These are phyloP conservation scores for Stenotaenia linearis DNA, from an alignment of 2,888 invertebrate genomes.

Conservation along the genomic window DNA sequence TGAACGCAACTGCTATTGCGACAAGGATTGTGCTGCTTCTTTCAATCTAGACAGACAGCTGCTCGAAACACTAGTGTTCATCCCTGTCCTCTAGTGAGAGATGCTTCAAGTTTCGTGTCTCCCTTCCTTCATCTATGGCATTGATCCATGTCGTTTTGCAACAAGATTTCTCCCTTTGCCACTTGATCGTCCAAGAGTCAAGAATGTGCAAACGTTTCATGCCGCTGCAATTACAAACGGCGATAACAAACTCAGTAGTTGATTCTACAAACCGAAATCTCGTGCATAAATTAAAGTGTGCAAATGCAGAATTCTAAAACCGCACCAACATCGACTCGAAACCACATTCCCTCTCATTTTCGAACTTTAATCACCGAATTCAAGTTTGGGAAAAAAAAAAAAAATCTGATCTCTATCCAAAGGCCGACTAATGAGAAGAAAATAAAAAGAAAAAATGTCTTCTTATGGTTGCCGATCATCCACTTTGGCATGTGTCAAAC, in stretches of 20 bases:
- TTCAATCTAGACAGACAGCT: slow-evolving; percentile 5
- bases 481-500: slow-evolving; percentile 10
- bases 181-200: neutral
- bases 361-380: neutral
- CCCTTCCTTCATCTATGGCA: slow-evolving; percentile 1
- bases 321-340: neutral
- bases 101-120: slow-evolving; percentile 2
- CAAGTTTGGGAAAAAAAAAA: neutral
- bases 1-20: neutral
- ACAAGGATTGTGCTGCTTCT: neutral
- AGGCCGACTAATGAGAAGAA: neutral
- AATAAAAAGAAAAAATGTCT: neutral
- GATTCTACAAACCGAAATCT: neutral
- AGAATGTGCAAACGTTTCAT: neutral
- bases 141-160: slow-evolving; percentile 5
- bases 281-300: neutral
- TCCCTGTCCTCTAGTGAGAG: slow-evolving; percentile 11
- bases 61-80: neutral
- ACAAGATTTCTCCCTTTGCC: slow-evolving; percentile 1
- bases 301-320: neutral
- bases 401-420: neutral
- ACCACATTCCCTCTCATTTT: neutral
- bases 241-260: neutral
- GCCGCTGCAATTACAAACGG: neutral
- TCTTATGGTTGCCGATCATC: slow-evolving; percentile 7